These are phyloP conservation scores for Amphimedon queenslandica DNA, from an alignment of 37 sponge, comb jelly and placozoan genomes.

Conservation along the genomic window DNA sequence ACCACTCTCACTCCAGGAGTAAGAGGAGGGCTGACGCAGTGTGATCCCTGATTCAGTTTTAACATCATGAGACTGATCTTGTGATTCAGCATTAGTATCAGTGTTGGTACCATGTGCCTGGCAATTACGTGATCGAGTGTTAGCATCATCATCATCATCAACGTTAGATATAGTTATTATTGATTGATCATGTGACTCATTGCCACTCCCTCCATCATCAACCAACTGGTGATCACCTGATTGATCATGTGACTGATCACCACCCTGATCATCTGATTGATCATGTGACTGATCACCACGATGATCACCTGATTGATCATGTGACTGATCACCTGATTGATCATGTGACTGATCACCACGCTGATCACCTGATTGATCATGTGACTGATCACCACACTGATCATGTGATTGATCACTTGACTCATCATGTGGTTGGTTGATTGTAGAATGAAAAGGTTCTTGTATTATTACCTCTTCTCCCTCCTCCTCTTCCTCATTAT, in stretches of 20 bases:
- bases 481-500: background rate
- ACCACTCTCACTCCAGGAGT: conserved; percentile 43
- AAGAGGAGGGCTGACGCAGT: background rate
- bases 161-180: too few species aligned
- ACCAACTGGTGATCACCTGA: too few species aligned
- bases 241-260: background rate
- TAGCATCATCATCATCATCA: too few species aligned
- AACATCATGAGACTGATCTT: too few species aligned
- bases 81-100: too few species aligned
- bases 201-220: too few species aligned
- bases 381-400: background rate
- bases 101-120: too few species aligned
- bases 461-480: background rate
- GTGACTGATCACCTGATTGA: background rate
- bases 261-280: background rate
- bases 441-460: background rate
- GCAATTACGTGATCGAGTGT: too few species aligned
- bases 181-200: too few species aligned
- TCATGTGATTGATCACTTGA: background rate
- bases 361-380: background rate
- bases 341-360: background rate
- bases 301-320: background rate
- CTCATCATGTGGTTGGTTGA: background rate
- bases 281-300: background rate
- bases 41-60: background rate